phyloP scores from a whole-genome alignment of 2,888 invertebrate species.

The Tinea trinotella region DNA sequence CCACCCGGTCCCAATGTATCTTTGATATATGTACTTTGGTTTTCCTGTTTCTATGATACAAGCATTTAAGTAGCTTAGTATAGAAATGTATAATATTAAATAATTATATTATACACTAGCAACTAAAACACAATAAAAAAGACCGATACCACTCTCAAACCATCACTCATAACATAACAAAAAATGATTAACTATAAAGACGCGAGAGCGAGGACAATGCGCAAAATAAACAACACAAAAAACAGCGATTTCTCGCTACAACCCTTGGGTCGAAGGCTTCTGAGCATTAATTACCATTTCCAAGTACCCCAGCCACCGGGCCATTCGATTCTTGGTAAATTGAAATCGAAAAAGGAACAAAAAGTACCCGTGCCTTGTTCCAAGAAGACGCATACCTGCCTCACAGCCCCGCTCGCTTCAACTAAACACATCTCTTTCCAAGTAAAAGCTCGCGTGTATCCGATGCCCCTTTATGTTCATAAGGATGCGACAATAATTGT shows the following conservation, averaged over 20 bases:
- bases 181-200: too few species aligned
- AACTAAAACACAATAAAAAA: too few species aligned
- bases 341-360: constrained; percentile 71
- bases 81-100: too few species aligned
- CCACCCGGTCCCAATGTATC: too few species aligned
- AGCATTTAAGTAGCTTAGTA: too few species aligned
- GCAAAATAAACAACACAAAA: constrained; percentile 41
- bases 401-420: not conserved
- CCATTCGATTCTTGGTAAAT: constrained; percentile 67
- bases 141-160: too few species aligned
- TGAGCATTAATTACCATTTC: constrained; percentile 71
- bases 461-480: too few species aligned
- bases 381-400: constrained; percentile 66
- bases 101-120: too few species aligned
- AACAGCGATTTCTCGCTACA: constrained; percentile 66
- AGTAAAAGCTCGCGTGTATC: too few species aligned
- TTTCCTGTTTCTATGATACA: too few species aligned
- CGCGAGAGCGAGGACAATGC: constrained; percentile 31
- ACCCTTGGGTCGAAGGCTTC: constrained; percentile 67
- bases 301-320: constrained; percentile 65
- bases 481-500: not conserved
- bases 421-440: constrained; percentile 1
- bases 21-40: too few species aligned
- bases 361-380: constrained; percentile 59
- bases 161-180: not conserved